Evolutionary conservation across 2,113 vertebrate species (phyloP).

Genomic region (Sapayoa aenigma): DNA sequence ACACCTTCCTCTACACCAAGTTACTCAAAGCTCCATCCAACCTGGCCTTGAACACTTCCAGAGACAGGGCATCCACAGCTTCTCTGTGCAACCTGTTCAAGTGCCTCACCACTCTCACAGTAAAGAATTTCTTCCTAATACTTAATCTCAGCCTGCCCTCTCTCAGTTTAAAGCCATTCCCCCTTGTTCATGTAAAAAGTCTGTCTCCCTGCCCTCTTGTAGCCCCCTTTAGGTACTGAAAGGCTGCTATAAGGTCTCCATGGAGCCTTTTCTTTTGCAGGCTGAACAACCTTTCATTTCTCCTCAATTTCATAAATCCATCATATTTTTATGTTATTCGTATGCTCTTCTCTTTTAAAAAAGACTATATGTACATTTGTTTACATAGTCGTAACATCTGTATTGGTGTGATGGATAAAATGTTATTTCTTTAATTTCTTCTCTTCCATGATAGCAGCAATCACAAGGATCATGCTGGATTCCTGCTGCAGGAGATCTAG

Average conservation of each 20-base stretch:
- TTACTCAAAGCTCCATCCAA: neutral
- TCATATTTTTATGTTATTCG: neutral
- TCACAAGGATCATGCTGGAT: neutral
- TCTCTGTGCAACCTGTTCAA: neutral
- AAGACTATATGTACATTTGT: neutral
- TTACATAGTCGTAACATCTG: neutral
- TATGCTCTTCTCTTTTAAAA: neutral
- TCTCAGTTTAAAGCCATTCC: neutral
- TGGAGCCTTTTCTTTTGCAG: neutral
- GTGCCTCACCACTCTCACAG: neutral
- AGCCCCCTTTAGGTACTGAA: neutral
- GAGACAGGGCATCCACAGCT: neutral
- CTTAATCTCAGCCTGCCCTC: neutral
- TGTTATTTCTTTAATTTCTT: neutral
- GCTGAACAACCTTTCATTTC: neutral
- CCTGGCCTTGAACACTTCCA: neutral
- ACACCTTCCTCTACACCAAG: neutral
- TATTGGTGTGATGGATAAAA: neutral
- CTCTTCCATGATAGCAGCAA: neutral
- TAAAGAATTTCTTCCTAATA: neutral
- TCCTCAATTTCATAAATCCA: neutral
- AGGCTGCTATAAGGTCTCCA: neutral
- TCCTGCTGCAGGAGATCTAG: neutral
- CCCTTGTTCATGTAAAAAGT: neutral
- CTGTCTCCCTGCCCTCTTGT: neutral